Conservation (phyloP, 2,797 vertebrate species). For the Betta splendens region DNA sequence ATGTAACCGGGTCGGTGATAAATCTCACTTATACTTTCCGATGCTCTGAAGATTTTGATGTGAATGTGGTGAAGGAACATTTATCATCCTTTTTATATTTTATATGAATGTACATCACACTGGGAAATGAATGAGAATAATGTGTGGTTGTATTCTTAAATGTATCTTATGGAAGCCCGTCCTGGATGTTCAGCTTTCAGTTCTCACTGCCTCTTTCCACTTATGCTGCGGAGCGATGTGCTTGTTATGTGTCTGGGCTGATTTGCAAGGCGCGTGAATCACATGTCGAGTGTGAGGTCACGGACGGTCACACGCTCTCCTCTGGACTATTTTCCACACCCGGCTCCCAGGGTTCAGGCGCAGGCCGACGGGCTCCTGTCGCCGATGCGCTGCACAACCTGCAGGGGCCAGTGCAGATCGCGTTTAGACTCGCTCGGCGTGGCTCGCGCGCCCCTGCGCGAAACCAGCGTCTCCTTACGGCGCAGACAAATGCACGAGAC, state of each 20-base stretch:
- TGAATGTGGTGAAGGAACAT: conserved; percentile 4
- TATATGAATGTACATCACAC: neutral
- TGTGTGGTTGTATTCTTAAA: neutral
- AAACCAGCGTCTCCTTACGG: conserved; percentile 22
- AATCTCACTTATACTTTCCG: neutral
- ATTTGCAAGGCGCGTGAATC: neutral
- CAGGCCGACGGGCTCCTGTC: conserved; percentile 17
- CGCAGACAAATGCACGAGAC: conserved; percentile 7
- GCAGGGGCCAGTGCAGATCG: conserved; percentile 63
- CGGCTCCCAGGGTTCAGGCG: conserved; percentile 55
- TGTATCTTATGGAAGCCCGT: conserved; percentile 19
- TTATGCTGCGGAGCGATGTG: neutral
- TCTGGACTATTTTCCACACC: conserved; percentile 27
- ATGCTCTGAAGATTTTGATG: conserved; percentile 30
- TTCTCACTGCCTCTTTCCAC: conserved; percentile 21
- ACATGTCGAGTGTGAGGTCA: conserved; percentile 23
- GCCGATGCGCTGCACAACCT: conserved; percentile 47
- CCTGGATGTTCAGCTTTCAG: neutral
- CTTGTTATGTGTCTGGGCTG: neutral
- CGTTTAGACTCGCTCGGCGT: conserved; percentile 22
- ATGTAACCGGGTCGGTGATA: conserved; percentile 1
- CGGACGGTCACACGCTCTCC: conserved; percentile 13
- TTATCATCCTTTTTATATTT: too few relatives aligned
- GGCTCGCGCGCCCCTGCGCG: conserved; percentile 38
- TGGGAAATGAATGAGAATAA: neutral